phyloP scores from a whole-genome alignment of 2,888 invertebrate species.

The Phania funesta region DNA sequence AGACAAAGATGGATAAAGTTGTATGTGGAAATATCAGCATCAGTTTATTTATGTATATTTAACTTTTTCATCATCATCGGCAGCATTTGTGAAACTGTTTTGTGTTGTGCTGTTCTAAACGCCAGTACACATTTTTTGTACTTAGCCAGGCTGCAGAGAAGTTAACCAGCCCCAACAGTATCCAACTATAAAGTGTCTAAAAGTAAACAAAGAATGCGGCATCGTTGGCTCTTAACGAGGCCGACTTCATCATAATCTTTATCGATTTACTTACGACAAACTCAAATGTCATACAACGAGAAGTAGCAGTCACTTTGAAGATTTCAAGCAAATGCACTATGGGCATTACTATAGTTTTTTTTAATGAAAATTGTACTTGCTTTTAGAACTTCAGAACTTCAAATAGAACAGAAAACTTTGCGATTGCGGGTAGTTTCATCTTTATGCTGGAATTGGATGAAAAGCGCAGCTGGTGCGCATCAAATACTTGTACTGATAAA shows the following conservation, averaged over 20 bases:
- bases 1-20: constrained; percentile 39
- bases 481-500: too few relatives aligned
- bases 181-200: constrained; percentile 59
- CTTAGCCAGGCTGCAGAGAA: background rate
- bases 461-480: too few relatives aligned
- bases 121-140: constrained; percentile 23
- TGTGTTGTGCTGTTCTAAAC: constrained; percentile 34
- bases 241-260: constrained; percentile 73
- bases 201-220: constrained; percentile 72
- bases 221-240: constrained; percentile 78
- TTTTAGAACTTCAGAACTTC: too few relatives aligned
- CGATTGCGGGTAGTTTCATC: too few relatives aligned
- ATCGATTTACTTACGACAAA: constrained; percentile 47
- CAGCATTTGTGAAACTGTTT: constrained; percentile 34
- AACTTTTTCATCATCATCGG: constrained; percentile 52
- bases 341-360: background rate
- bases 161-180: background rate
- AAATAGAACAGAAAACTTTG: too few relatives aligned
- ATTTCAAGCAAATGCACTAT: constrained; percentile 8
- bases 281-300: background rate
- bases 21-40: constrained; percentile 17
- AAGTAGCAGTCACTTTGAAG: background rate
- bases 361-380: background rate
- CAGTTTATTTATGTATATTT: constrained; percentile 12
- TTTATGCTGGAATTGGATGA: too few relatives aligned